Conservation (phyloP, 2,888 invertebrate species). For the Sinhomidia bicolor region DNA sequence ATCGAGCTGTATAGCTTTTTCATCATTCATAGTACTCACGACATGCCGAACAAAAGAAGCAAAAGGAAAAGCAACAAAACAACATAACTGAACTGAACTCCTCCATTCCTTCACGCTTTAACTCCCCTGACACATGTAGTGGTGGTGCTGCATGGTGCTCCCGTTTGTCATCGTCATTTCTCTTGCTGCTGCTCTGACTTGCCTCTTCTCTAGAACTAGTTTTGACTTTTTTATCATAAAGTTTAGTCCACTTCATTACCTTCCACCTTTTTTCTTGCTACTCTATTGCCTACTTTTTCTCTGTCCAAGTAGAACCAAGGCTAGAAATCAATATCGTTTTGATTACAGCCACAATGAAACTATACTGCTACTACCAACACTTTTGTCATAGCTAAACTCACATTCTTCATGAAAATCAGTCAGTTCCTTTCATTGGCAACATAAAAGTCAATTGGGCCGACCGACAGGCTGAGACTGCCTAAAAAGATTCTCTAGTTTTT, state of each 20-base stretch:
- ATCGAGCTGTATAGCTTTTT: no score
- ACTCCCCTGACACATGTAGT: not conserved
- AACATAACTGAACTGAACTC: no score
- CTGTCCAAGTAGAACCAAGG: not conserved
- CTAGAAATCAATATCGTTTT: constrained; percentile 40
- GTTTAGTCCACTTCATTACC: constrained; percentile 14
- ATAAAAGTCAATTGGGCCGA: constrained; percentile 20
- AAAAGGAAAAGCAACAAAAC: no score
- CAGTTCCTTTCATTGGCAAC: not conserved
- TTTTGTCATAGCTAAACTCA: constrained; percentile 5
- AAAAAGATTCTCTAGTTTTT: not conserved
- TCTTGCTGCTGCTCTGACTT: not conserved
- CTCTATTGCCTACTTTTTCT: not conserved
- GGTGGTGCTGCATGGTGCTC: not conserved
- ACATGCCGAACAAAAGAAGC: no score
- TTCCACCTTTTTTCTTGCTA: not conserved
- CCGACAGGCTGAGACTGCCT: not conserved
- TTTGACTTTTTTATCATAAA: constrained; percentile 13
- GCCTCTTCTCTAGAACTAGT: not conserved
- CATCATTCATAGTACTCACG: no score
- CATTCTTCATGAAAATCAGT: constrained; percentile 32
- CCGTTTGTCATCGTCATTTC: not conserved
- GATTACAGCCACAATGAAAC: not conserved
- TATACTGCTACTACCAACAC: not conserved
- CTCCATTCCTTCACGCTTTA: not conserved